These are phyloP conservation scores for Pentamera pediparva DNA, from an alignment of 53 echinoderm and acorn worm genomes.

Conservation along the genomic window DNA sequence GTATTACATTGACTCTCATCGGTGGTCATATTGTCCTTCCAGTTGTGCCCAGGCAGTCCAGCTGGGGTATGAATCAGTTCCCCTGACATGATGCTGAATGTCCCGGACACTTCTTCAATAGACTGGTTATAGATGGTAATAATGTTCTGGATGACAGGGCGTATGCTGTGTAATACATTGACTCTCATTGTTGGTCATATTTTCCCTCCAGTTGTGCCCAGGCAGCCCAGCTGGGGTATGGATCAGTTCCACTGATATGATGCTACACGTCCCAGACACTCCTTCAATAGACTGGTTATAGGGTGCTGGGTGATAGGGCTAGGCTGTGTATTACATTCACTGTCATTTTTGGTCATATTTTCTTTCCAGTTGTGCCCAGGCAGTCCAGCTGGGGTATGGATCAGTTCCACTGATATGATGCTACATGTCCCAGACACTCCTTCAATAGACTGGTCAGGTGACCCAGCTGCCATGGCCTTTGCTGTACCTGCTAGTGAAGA, in stretches of 20 bases:
- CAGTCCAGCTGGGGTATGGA: conserved; percentile 86
- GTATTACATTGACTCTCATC: too few relatives aligned
- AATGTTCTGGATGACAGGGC: too few relatives aligned
- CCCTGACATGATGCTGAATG: conserved; percentile 76
- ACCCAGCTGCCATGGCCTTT: conserved; percentile 54
- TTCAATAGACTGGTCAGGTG: conserved; percentile 60
- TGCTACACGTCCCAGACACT: conserved; percentile 47
- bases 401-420: conserved; percentile 91
- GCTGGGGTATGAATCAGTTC: conserved; percentile 85
- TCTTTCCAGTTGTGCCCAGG: conserved; percentile 51
- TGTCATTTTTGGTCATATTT: background rate
- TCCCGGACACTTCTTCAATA: conserved; percentile 33
- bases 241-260: conserved; percentile 93
- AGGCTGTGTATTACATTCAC: background rate
- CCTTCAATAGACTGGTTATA: conserved; percentile 70
- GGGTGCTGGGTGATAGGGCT: too few relatives aligned
- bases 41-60: conserved; percentile 66
- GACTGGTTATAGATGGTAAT: too few relatives aligned
- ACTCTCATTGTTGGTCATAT: too few relatives aligned
- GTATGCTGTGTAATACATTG: too few relatives aligned
- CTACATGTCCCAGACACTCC: conserved; percentile 43
- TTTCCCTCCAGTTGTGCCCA: background rate
- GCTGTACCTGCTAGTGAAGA: conserved; percentile 63
- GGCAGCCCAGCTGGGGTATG: conserved; percentile 83
- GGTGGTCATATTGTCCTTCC: too few relatives aligned